Evolutionary conservation across 2,797 vertebrate genomes (phyloP).

Genomic region (Coregonus sp.): DNA sequence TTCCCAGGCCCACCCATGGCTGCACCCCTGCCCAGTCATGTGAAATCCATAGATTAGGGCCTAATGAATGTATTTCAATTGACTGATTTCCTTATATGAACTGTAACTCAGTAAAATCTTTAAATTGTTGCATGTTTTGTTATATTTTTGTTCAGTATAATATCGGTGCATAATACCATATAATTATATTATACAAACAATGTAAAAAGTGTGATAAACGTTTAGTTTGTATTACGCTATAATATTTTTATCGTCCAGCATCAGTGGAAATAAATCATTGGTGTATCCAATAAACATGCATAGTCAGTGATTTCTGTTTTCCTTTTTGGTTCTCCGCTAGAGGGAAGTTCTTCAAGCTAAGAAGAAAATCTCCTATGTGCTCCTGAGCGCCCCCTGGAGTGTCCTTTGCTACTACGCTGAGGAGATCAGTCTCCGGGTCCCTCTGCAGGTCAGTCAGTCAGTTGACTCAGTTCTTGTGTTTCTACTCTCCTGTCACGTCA

Average conservation of each 20-base stretch:
- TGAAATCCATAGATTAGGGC: too few species aligned
- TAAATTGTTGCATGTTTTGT: too few species aligned
- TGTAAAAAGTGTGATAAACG: too few species aligned
- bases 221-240: neutral
- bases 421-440: constrained; percentile 78
- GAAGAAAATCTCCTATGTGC: constrained; percentile 61
- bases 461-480: neutral
- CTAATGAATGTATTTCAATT: too few species aligned
- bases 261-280: neutral
- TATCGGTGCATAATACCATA: neutral
- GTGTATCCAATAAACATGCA: neutral
- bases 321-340: constrained; percentile 48
- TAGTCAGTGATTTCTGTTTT: neutral
- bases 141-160: neutral
- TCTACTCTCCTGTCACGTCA: neutral
- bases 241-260: neutral
- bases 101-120: too few species aligned
- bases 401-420: constrained; percentile 80
- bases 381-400: constrained; percentile 76
- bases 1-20: too few species aligned
- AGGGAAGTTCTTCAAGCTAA: constrained; percentile 47
- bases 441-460: constrained; percentile 74
- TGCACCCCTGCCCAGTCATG: too few species aligned
- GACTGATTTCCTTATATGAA: too few species aligned
- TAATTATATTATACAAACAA: too few species aligned